Conservation (phyloP, 2,797 vertebrate species). For the Pangasius larnaudii region DNA sequence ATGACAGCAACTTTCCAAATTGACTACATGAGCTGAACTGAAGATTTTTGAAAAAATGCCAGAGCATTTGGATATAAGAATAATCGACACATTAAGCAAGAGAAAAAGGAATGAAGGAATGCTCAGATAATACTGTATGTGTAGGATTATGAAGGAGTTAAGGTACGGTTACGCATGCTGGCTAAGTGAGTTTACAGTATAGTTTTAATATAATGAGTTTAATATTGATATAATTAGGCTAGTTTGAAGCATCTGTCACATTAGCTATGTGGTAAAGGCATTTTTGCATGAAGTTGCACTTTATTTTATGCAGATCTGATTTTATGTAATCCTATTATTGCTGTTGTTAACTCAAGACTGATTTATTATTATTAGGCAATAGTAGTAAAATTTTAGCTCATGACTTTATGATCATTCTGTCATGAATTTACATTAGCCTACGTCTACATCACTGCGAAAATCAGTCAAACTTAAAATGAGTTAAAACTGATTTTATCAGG, state of each 20-base stretch:
- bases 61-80: background rate
- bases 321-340: slow-evolving; percentile 1
- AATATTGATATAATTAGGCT: background rate
- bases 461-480: background rate
- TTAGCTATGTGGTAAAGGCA: background rate
- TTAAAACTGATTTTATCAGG: background rate
- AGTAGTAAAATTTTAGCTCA: background rate
- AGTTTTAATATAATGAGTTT: background rate
- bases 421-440: background rate
- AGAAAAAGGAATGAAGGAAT: background rate
- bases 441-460: background rate
- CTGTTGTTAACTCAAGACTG: background rate
- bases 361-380: background rate
- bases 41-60: background rate
- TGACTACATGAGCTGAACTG: background rate
- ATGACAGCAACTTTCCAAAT: background rate
- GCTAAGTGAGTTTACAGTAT: background rate
- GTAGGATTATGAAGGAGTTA: background rate
- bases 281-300: background rate
- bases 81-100: background rate
- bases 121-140: background rate
- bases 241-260: background rate
- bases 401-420: background rate
- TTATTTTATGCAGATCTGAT: background rate
- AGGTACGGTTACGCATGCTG: background rate